Base-by-base conservation (phyloP, 92 coral and sea anemone genomes). In the Siderastrea radians region DNA sequence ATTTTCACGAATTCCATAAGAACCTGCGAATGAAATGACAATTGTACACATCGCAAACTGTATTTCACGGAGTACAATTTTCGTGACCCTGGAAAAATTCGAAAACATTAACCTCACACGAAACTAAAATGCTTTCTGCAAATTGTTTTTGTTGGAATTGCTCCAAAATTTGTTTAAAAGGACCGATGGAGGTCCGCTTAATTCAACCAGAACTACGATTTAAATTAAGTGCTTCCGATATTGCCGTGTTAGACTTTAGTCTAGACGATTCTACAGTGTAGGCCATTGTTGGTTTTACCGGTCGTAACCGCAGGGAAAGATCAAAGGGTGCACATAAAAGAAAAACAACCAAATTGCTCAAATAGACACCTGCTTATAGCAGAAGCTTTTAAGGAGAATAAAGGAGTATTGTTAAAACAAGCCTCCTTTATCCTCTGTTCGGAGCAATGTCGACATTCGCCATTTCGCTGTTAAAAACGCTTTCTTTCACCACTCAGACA, bases 241-340 rank as follows among this genome's bases (percentile, higher is more conserved):
- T 13, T 13, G 49, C 26, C 54, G 84, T 49, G 14, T 7, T 5
- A 61, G 47, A 49, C 8, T 3, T 65, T 49, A 60, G 84, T 80
- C 75, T 66, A 67, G 84, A 80, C 84, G 17, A 13, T 49, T 51
- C 62, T 17, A 67, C 9, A 15, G n/a, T 50, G 53, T 13, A 9
- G 38, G 15, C 19, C 15, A 59, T 59, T 54, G 5, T 60, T 3
- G 48, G 82, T 14, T 14, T 17, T 15, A 7, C 4, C 7, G 16
- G 15, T 59, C 11, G 53, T 1, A 44, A 45, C 53, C 68, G 43
- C 53, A 19, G 17, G 43, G 1, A 48, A 38, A 46, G 43, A 26
- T 78, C 74, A 52, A 77, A 49, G 63, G 71, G 60, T 51, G 7
- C 3, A 43, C 19, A 9, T 46, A 4, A 12, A 16, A 45, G 44